Evolutionary conservation across 2,113 vertebrate genomes (phyloP).

Genomic region (Oceanodroma tethys): DNA sequence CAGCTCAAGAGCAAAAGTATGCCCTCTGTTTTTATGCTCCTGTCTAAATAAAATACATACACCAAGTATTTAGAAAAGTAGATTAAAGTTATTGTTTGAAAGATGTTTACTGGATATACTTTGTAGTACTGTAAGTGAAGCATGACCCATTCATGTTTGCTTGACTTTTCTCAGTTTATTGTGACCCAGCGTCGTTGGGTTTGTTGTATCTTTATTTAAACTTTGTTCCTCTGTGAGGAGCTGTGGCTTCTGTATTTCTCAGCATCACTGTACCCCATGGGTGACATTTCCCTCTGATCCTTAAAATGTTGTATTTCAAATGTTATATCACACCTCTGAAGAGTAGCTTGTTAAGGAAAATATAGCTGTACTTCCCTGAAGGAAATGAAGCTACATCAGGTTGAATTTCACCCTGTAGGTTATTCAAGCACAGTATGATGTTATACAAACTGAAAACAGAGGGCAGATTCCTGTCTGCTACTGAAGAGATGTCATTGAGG

Average conservation of each 20-base stretch:
- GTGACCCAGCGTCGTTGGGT: background rate
- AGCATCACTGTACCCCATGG: background rate
- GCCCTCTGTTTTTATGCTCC: background rate
- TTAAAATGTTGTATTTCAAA: slow-evolving; percentile 36
- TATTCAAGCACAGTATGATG: slow-evolving; percentile 32
- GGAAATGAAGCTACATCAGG: background rate
- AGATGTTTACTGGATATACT: background rate
- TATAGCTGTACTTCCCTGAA: background rate
- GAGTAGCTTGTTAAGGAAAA: background rate
- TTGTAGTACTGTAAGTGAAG: background rate
- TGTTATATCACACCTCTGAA: slow-evolving; percentile 13
- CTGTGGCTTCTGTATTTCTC: slow-evolving; percentile 12
- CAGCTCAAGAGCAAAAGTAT: background rate
- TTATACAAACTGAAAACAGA: slow-evolving; percentile 42
- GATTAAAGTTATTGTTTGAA: background rate
- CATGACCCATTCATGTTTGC: background rate
- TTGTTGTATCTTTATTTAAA: slow-evolving; percentile 35
- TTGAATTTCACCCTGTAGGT: slow-evolving; percentile 35
- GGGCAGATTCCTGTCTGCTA: background rate
- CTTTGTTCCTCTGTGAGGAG: slow-evolving; percentile 1
- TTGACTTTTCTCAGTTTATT: background rate
- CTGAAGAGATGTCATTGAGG: background rate
- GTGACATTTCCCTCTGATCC: slow-evolving; percentile 29
- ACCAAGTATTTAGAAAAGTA: background rate
- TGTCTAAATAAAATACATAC: background rate